phyloP scores from a whole-genome alignment of 2,113 vertebrate species.

The mouse (Mus musculus) region DNA sequence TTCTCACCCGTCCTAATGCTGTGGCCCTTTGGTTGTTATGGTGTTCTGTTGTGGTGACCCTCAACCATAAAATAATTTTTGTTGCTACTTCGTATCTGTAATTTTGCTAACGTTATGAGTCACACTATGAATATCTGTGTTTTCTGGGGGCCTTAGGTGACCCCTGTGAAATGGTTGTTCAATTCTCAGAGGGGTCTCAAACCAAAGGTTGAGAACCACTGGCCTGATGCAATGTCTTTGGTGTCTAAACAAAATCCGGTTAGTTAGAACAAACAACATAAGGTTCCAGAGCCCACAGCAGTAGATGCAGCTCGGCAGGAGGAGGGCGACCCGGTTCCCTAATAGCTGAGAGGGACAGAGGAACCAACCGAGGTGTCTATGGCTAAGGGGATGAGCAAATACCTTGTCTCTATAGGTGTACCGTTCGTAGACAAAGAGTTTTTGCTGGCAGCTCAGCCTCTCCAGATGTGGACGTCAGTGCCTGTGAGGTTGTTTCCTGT shows the following conservation, averaged over 20 bases:
- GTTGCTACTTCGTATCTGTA: neutral
- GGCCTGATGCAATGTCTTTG: neutral
- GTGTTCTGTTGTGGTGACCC: neutral
- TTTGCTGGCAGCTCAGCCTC: constrained; percentile 37
- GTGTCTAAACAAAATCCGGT: neutral
- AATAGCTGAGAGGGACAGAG: neutral
- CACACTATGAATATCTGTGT: neutral
- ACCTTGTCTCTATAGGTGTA: constrained; percentile 44
- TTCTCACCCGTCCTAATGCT: neutral
- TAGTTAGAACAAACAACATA: constrained; percentile 2
- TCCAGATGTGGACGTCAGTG: constrained; percentile 9
- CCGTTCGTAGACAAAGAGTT: constrained; percentile 59
- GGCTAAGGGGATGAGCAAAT: neutral
- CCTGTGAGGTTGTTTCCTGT: constrained; percentile 37
- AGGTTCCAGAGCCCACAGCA: neutral
- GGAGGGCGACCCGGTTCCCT: neutral
- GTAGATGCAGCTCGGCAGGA: neutral
- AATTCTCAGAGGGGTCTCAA: no score
- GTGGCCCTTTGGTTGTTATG: neutral
- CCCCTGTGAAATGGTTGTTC: neutral
- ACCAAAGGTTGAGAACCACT: neutral
- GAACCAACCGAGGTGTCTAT: neutral
- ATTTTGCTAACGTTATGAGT: neutral
- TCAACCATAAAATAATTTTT: neutral
- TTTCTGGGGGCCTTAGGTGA: neutral